Evolutionary conservation across 1,140 invertebrate species (phyloP).

Genomic region (Atopsyche davidsoni): DNA sequence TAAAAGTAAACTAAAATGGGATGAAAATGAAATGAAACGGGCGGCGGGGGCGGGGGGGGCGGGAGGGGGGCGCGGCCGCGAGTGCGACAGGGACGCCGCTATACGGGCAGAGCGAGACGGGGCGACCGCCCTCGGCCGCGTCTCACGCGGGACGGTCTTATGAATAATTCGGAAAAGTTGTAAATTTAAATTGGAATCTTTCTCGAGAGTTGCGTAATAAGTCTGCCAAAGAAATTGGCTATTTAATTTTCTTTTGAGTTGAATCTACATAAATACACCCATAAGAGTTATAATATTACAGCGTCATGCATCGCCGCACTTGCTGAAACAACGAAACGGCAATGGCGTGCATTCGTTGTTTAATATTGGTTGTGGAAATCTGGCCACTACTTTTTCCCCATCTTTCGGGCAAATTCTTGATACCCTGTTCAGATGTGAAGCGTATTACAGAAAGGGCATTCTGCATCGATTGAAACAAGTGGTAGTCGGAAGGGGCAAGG

Average conservation of each 20-base stretch:
- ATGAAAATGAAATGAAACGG: conserved; percentile 31
- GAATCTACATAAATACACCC: not conserved
- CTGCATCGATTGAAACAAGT: no score
- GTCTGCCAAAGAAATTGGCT: conserved; percentile 24
- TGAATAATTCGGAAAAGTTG: conserved; percentile 29
- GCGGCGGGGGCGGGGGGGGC: conserved; percentile 15
- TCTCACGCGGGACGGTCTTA: conserved; percentile 19
- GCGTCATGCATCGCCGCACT: no score
- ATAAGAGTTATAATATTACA: no score
- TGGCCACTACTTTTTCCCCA: no score
- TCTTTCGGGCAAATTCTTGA: no score
- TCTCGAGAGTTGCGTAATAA: conserved; percentile 19
- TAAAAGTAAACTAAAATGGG: conserved; percentile 32
- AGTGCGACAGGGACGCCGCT: conserved; percentile 4
- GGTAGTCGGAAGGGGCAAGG: no score
- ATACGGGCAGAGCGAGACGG: conserved; percentile 4
- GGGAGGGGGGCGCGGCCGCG: not conserved
- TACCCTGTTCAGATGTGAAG: no score
- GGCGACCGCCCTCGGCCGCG: conserved; percentile 8
- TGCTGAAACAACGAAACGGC: no score
- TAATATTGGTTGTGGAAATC: no score
- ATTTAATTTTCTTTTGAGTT: conserved; percentile 21
- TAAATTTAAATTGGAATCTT: conserved; percentile 28
- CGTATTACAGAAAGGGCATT: no score
- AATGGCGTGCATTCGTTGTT: no score